Base-by-base conservation (phyloP, 1,140 invertebrate species). In the Mizuhopecten yessoensis region DNA sequence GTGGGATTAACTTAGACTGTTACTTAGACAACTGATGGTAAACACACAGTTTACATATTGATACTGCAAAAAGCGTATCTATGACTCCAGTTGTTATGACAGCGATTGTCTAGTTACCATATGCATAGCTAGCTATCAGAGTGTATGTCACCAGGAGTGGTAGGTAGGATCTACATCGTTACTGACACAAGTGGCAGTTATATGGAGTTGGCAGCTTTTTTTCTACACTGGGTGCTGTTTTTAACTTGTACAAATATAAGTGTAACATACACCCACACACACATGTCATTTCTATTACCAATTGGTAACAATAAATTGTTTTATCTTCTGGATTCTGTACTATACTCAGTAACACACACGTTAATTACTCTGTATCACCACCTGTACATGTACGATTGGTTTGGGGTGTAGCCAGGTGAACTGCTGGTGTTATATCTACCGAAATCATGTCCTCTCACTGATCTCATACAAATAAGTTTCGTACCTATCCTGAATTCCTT, bases 181-280 rank as follows among this genome's bases (percentile, higher is more conserved):
- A 75, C 57, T 75, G 57, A 75, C 57, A 75, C 57, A 23, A 29
- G 23, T 75, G 57, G 57, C 57, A 75, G 57, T 1, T 75, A 75
- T 75, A 75, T 75, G 57, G 57, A 75, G 57, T 75, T 75, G 57
- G 57, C 57, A 75, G 57, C 23, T 29, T 29, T n/a, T n/a, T 75
- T 75, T 75, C 57, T 75, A 75, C 57, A 75, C 23, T 1, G 57
- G n/a, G 23, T 29, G 29, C 23, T 29, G 57, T 75, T 75, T 75
- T 75, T 75, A 75, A 75, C 57, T 75, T 75, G 57, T 75, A 75
- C 57, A 75, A 75, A 75, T 75, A 75, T 75, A 75, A 75, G n/a
- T 75, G 57, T 75, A 75, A 75, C 57, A n/a, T n/a, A 75, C 57
- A 75, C 57, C 57, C 57, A 75, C 57, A 75, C 57, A 23, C 57